Base-by-base conservation (phyloP, 1,140 invertebrate species). In the Trachymyrmex cornetzi region DNA sequence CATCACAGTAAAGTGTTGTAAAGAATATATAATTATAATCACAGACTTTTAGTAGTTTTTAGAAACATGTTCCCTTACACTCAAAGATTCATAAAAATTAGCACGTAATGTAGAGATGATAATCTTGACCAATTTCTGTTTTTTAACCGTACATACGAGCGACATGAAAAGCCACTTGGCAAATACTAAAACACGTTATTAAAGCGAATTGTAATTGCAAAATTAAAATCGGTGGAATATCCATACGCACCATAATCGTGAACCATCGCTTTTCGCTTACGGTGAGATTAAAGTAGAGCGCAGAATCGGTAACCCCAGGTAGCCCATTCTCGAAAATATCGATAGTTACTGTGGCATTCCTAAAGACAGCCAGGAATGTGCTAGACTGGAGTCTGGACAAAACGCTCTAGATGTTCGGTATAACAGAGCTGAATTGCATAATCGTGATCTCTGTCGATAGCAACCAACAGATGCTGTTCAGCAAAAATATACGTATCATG, bases 271-370 rank as follows among this genome's bases (percentile, higher is more conserved):
- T 80, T 22, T 66, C 22, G 22, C 7, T 19, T n/a, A 34, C 30
- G 34, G 0, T 50, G 14, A 48, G 9, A 38, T 57, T 14, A n/a
- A 27, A 44, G 16, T n/a, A 71, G 4, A 14, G 79, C 64, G 77
- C 77, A 80, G 63, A 55, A 80, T 30, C 48, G 16, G 48, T 38
- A 66, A 53, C 27, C 38, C 2, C 38, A 44, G 11, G 48, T 19
- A 55, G 38, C 67, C 38, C 38, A 44, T 80, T 11, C 14, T 50
- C n/a, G 24, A 30, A 44, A 53, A 53, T 80, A 80, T 22, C 48
- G 48, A 67, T 77, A 57, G 14, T 59, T 22, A 9, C 34, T 3
- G n/a, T 14, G n/a, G 16, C 63, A 66, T 44, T 67, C 64, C n/a
- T 67, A 67, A 67, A 48, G 11, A n/a, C 30, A 48, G 34, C 34